Evolutionary conservation across 2,113 vertebrate genomes (phyloP), one percentile per base, ranked within the genome.

Genomic region (Tursiops truncatus): DNA sequence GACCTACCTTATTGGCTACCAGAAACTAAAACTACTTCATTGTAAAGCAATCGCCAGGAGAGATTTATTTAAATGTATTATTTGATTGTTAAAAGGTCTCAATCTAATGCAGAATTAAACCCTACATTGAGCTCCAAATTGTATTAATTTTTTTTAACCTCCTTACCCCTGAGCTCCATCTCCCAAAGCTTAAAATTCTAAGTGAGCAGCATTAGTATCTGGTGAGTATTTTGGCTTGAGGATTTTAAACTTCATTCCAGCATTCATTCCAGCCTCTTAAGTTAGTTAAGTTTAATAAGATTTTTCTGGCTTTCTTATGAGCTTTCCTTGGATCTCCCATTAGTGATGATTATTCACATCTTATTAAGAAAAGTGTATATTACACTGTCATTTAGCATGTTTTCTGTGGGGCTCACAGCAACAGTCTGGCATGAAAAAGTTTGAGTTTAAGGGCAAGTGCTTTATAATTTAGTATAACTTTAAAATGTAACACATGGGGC

Each of bases 231-330:
- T 93, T 82, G 79, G 58, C 89, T 71, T 62, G n/a, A 77, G 36
- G 26, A 85, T 38, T 56, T 53, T 94, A 50, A 20, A 81, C 7
- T 95, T 94, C 56, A 70, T 53, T 26, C 85, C 6, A 79, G 44
- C 86, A 97, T 97, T 89, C 26, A 50, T 50, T 50, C 13, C 74
- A 68, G 92, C 70, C 14, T 91, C 26, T 91, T 94, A 84, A 3
- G 1, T 96, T 92, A 92, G 77, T 98, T 94, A 95, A 94, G 44
- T 95, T 96, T 95, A 95, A 85, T 83, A 93, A 97, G 84, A 33
- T 93, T 96, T 97, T 80, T 95, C 89, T 96, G 95, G 31, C 89
- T 98, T 98, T 96, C 89, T 97, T 88, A 95, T 60, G 87, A 74
- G 83, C 87, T 70, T 94, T 98, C 96, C 94, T 86, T 68, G 95